Evolutionary conservation across 2,797 vertebrate genomes (phyloP).

Genomic region (Rhabdomys pumilio): DNA sequence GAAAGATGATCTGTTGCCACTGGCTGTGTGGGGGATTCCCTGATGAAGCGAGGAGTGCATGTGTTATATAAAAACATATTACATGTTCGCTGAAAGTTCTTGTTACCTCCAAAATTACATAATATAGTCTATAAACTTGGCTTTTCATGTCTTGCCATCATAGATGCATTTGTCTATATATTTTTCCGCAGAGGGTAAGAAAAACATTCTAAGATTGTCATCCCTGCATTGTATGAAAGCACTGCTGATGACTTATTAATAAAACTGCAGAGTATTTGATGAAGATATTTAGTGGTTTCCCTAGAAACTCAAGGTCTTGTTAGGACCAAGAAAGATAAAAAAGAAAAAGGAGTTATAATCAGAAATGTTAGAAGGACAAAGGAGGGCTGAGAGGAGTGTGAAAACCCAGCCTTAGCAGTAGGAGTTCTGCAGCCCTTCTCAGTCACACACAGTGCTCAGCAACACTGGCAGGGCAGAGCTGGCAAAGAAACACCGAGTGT

Average conservation of each 20-base stretch:
- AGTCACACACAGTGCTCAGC: background rate
- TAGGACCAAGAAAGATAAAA: background rate
- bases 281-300: background rate
- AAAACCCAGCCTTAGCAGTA: background rate
- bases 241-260: background rate
- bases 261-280: background rate
- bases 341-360: background rate
- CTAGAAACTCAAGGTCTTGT: background rate
- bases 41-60: background rate
- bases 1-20: background rate
- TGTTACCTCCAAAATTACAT: background rate
- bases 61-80: background rate
- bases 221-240: background rate
- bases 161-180: background rate
- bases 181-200: background rate
- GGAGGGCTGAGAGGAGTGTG: background rate
- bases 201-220: background rate
- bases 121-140: background rate
- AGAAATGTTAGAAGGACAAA: background rate
- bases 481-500: background rate
- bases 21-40: accelerated
- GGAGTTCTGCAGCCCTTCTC: background rate
- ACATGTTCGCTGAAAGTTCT: background rate
- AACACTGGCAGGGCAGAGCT: background rate
- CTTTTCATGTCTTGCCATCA: background rate